Percentiles rank a stretch among this genome's conserved stretches.
phyloP scores from a whole-genome alignment of 2,888 invertebrate species.

The Platycnemis pennipes region DNA sequence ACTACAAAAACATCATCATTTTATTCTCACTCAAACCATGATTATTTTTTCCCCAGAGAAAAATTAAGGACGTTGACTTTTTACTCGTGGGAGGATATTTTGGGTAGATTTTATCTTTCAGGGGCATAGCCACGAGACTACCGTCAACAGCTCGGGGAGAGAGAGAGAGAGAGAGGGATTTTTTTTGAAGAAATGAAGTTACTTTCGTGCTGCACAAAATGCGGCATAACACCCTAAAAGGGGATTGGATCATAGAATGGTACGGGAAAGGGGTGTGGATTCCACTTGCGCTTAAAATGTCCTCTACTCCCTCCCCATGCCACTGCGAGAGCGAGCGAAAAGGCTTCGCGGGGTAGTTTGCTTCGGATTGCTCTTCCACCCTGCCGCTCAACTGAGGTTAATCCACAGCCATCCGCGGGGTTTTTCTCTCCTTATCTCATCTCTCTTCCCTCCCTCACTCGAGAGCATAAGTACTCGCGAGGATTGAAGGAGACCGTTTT shows the following conservation, averaged over 20 bases:
- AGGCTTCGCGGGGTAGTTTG: background rate
- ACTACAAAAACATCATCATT: background rate
- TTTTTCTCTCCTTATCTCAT: background rate
- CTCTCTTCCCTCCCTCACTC: too few species aligned
- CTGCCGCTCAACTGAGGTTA: background rate
- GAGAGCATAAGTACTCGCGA: too few species aligned
- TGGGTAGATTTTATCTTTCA: background rate
- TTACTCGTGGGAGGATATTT: background rate
- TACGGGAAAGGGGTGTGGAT: background rate
- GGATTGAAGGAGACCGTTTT: background rate
- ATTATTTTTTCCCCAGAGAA: background rate
- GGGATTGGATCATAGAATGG: background rate
- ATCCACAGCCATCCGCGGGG: background rate
- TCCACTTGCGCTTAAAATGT: background rate
- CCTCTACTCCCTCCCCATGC: background rate
- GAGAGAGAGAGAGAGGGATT: background rate
- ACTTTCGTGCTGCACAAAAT: background rate
- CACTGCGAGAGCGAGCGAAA: background rate
- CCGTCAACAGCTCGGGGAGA: background rate
- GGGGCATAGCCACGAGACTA: background rate
- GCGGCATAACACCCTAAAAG: background rate
- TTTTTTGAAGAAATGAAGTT: background rate
- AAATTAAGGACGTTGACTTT: background rate
- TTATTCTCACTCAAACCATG: background rate
- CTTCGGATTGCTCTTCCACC: background rate